Evolutionary conservation across 2,797 vertebrate species (phyloP), one percentile per base, ranked within the genome.

Genomic region (Dendrocincla tyrannina): DNA sequence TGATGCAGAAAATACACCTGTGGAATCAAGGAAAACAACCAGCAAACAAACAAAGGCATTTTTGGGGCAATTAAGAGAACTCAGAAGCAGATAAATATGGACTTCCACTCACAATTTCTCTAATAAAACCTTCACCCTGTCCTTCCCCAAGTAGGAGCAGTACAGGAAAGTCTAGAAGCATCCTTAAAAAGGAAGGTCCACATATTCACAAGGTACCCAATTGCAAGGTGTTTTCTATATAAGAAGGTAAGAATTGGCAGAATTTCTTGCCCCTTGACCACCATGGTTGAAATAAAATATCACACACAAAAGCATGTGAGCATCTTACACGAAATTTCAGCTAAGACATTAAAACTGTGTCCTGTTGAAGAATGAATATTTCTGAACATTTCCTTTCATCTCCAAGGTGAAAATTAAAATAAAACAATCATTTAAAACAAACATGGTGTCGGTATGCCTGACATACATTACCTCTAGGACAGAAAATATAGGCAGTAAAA

Each of bases 111-210:
- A 35, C 28, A 33, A 17, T 49, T 88, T 75, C 62, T 72, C 53
- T n/a, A 37, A 30, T 8, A 35, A 75, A 10, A 55, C 3, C 13
- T 55, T 77, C 9, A 44, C 0, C 0, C 3, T 25, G 3, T 19
- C 87, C 86, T 70, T 76, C 44, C 59, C n/a, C 13, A 49, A 32
- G 9, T 22, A 47, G 10, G 9, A 85, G 39, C 39, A 81, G 23
- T 18, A 35, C 5, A 52, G 32, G 42, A 37, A 50, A 76, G 15
- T 44, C 42, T 67, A 49, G 44, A 20, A 72, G 12, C 9, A 47
- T 33, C 42, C 19, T 52, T 37, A 20, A 33, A 49, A n/a, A 64
- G 7, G 10, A 35, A 62, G 2, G 1, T 3, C 12, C 52, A 39
- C 30, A 33, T 10, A 35, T 37, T 41, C 47, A 16, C 25, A 22